Evolutionary conservation across 2,888 invertebrate species (phyloP).

Genomic region (Philereme transversata): DNA sequence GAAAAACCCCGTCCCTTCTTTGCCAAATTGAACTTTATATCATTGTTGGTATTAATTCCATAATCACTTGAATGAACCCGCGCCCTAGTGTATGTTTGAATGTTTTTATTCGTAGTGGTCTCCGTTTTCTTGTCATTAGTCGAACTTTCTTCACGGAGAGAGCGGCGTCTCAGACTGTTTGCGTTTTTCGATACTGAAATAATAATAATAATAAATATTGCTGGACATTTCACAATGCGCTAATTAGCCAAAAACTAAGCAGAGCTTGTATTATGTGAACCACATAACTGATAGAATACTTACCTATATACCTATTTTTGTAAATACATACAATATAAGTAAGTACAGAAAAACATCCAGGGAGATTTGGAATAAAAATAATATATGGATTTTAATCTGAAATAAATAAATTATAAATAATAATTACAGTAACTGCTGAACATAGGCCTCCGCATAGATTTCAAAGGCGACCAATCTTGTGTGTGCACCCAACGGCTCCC

Average conservation of each 20-base stretch:
- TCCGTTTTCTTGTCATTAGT: constrained; percentile 16
- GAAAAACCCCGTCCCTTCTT: constrained; percentile 7
- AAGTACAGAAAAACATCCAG: no score
- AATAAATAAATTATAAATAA: no score
- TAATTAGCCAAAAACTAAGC: no score
- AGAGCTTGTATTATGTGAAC: no score
- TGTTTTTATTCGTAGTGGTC: constrained; percentile 32
- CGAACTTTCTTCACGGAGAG: constrained; percentile 5
- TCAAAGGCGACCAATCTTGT: no score
- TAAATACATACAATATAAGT: no score
- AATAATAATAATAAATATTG: neutral
- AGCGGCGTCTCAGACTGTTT: neutral
- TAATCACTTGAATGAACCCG: constrained; percentile 13
- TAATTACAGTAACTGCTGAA: neutral
- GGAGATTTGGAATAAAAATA: neutral
- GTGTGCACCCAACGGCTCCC: no score
- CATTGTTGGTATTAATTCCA: constrained; percentile 1
- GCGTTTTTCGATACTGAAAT: constrained; percentile 12
- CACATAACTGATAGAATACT: no score
- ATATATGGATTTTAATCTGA: no score
- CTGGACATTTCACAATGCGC: no score
- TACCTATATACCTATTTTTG: no score
- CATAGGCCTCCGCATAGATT: neutral
- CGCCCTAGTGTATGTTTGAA: constrained; percentile 38
- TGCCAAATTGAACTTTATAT: constrained; percentile 8